Evolutionary conservation across 1,140 invertebrate species (phyloP), one percentile per base, ranked within the genome.

Genomic region (Caenorhabditis briggsae): DNA sequence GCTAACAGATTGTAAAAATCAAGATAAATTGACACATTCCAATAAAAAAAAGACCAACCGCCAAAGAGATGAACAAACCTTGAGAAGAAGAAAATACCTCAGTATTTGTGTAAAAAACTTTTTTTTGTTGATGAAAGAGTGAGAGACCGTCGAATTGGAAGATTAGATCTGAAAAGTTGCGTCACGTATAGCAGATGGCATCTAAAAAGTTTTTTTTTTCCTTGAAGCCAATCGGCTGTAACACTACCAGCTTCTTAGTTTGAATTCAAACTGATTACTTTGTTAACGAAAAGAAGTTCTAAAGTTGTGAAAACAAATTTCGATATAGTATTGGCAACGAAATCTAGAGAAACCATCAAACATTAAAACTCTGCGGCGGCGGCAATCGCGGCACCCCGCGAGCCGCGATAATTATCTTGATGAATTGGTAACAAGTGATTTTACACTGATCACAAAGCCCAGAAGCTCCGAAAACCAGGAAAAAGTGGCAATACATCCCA

Each of bases 341-440:
- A 33, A 33, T 33, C 33, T 33, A 33, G 33, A 33, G 33, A 25
- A 61, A 61, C 20, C 59, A 12, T 61, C 8, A 18, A 70, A 46
- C 64, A 70, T 70, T 70, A 43, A 70, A 70, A 70, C 64, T 70
- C 18, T 70, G 64, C 64, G 64, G 64, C 64, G 41, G 64, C 64
- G 41, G 64, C 11, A 70, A 70, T 14, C 64, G 33, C 33, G 33
- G 33, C 64, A 70, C 64, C 64, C 41, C 11, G 12, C 64, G 64
- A 33, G 64, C 64, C 41, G 43, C 64, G 64, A 70, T 70, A 70
- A 70, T 70, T 70, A 70, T 70, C 64, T 70, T 70, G 64, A 70
- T 70, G 64, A 70, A 70, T 70, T 70, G 64, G 64, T 43, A 70
- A 70, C 64, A 70, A 70, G 64, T 70, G 64, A 70, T 70, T 46